phyloP scores from a whole-genome alignment of 2,113 vertebrate genomes.

The Pycnonotus jocosus region DNA sequence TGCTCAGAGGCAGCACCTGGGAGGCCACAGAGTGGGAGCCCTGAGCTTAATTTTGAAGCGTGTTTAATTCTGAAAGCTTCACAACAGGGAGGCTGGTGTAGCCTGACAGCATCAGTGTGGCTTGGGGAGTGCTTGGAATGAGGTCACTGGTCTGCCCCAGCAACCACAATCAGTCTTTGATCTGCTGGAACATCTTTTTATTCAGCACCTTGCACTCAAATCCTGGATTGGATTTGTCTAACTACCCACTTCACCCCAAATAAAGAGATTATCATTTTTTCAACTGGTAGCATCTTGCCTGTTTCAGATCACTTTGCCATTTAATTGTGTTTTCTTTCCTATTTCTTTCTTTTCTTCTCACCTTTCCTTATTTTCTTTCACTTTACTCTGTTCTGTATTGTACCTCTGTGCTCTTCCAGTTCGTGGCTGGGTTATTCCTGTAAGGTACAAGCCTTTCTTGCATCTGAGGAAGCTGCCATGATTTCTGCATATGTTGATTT shows the following conservation, averaged over 20 bases:
- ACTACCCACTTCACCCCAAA: neutral
- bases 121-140: neutral
- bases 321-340: neutral
- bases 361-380: neutral
- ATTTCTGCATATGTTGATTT: neutral
- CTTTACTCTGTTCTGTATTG: neutral
- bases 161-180: fast-evolving
- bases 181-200: neutral
- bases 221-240: neutral
- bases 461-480: neutral
- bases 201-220: neutral
- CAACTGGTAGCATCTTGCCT: neutral
- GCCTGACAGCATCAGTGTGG: neutral
- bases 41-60: neutral
- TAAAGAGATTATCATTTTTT: neutral
- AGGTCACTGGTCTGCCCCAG: neutral
- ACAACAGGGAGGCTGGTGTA: too few species aligned
- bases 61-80: neutral
- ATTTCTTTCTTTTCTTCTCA: neutral
- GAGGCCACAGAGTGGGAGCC: neutral
- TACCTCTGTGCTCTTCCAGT: neutral
- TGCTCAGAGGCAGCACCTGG: neutral
- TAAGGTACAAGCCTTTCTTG: neutral
- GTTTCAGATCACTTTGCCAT: neutral
- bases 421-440: neutral